Evolutionary conservation across 2,797 vertebrate genomes (phyloP), one percentile per base, ranked within the genome.

Genomic region (Sebastes flavidus): DNA sequence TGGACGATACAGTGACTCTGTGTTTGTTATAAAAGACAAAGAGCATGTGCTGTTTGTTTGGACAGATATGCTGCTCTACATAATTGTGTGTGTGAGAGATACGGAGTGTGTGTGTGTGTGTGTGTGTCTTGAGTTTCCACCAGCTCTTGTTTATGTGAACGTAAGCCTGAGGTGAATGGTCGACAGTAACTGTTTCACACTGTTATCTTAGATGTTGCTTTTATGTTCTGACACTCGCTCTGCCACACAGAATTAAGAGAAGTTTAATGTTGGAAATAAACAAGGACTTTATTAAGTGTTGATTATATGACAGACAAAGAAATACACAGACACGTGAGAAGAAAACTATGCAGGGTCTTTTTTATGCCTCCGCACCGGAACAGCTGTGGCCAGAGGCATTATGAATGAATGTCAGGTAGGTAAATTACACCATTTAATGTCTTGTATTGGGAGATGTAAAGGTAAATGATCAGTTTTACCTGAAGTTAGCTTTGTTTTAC

Each of bases 1-100:
- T 8, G 72, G 87, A 77, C 65, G 65, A 89, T 82, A 61, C 82
- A 63, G 74, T 56, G 82, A 86, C 77, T 87, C 71, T 30, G 78
- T 90, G 93, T 93, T 92, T 95, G 91, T 95, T 92, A 87, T 90
- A 82, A 85, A 87, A 94, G 91, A 93, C 91, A 89, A 84, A 91
- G 89, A 92, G 89, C 91, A 91, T 88, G 87, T 83, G 87, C 83
- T 92, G 49, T 93, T 94, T 94, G 88, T 94, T 94, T 94, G 88
- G 88, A 93, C 82, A 92, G 87, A 90, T 72, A 82, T 13, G 80
- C 60, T 11, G 71, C 75, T 78, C 72, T 6, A 66, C 81, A 89
- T 89, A 81, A 84, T 20, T 22, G 34, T 73, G 83, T 79, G 81
- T 70, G 67, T 68, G 76, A 29, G 29, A 46, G 18, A 13, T 1